phyloP scores from a whole-genome alignment of 2,888 invertebrate species.

The Hedya salicella region DNA sequence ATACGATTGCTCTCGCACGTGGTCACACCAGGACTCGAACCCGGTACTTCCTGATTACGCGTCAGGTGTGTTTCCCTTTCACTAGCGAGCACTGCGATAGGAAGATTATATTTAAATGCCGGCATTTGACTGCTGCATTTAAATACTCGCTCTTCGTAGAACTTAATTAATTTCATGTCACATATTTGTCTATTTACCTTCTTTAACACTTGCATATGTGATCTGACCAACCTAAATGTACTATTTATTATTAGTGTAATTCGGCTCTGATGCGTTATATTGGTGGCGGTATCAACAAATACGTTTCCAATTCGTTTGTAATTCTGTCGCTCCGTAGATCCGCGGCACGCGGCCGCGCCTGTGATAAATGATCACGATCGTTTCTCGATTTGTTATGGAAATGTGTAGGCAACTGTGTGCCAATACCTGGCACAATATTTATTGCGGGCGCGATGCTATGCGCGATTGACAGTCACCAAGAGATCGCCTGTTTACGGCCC shows the following conservation, averaged over 20 bases:
- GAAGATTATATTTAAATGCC: too few species aligned
- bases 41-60: too few species aligned
- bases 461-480: conserved; percentile 69
- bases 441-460: conserved; percentile 53
- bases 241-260: neutral
- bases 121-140: too few species aligned
- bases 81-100: too few species aligned
- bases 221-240: neutral
- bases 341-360: conserved; percentile 64
- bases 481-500: conserved; percentile 64
- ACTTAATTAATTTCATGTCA: too few species aligned
- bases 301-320: conserved; percentile 63
- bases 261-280: conserved; percentile 32
- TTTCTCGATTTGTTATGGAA: conserved; percentile 62
- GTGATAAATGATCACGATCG: conserved; percentile 67
- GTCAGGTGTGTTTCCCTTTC: too few species aligned
- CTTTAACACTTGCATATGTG: too few species aligned
- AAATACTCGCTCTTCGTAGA: too few species aligned
- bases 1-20: too few species aligned
- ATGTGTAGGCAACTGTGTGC: conserved; percentile 53
- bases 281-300: conserved; percentile 45
- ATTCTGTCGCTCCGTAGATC: conserved; percentile 60
- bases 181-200: too few species aligned
- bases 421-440: conserved; percentile 63
- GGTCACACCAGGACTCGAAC: too few species aligned